Percentiles rank a stretch among this genome's conserved stretches.
Evolutionary conservation across 2,113 vertebrate species (phyloP).

Genomic region (Onychostoma macrolepis): DNA sequence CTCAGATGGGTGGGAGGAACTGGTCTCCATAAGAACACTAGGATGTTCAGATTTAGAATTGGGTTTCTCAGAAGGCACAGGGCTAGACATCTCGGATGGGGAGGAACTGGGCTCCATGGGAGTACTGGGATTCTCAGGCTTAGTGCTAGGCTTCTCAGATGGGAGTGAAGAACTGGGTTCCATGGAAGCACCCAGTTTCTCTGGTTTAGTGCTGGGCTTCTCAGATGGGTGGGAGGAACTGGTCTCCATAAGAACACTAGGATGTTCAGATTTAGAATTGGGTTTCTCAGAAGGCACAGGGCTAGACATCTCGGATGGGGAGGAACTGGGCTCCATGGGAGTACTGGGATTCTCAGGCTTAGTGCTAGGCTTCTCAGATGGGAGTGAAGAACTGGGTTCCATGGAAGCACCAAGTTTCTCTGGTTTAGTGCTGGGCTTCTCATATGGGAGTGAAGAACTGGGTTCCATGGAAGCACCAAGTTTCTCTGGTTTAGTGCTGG

Average conservation of each 20-base stretch:
- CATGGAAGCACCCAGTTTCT: too few relatives aligned
- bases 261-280: neutral
- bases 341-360: too few relatives aligned
- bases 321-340: too few relatives aligned
- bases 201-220: too few relatives aligned
- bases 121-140: too few relatives aligned
- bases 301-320: too few relatives aligned
- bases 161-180: too few relatives aligned
- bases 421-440: neutral
- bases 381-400: neutral
- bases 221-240: neutral
- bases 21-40: neutral
- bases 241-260: neutral
- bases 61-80: neutral
- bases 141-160: too few relatives aligned
- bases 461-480: neutral
- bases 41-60: neutral
- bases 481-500: too few relatives aligned
- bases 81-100: too few relatives aligned
- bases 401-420: neutral
- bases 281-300: neutral
- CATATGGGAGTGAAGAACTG: neutral
- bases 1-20: neutral
- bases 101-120: too few relatives aligned
- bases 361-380: too few relatives aligned